Evolutionary conservation across 2,113 vertebrate species (phyloP), one percentile per base, ranked within the genome.

Genomic region (Ascaphus truei): DNA sequence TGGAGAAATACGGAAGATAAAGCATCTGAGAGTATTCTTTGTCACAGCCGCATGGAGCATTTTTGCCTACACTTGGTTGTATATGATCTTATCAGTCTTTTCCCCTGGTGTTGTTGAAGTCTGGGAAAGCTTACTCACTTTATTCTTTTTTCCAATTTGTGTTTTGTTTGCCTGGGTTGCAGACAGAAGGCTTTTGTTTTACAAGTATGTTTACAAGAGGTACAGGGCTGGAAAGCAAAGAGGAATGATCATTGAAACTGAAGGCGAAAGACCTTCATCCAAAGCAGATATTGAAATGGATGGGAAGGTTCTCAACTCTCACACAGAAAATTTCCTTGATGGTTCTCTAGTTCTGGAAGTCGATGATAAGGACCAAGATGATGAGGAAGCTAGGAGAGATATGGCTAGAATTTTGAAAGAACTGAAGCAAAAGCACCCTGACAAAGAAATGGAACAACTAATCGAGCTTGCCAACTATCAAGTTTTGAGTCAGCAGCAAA

Each of bases 21-120:
- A 99, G 74, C 97, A 99, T 75, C 79, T 98, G 31, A 67, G 96
- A 3, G 97, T 99, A 47, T 99, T 99, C 80, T 98, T 98, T 12
- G 94, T 99, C 66, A 99, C 97, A 0, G 96, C 97, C 0, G 75
- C 93, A 33, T 98, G 96, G 97, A 99, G 96, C 79, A 87, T 99
- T 75, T 98, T 99, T 29, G 97, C 97, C 1, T 99, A 99, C 72
- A 94, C 84, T 31, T 99, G 97, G 97, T 92, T 99, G 1, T 99
- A 99, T 75, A 81, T 99, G 66, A 99, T 99, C 81, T 76, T 99
- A 47, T 96, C 96, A 0, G 92, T 98, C 23, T 85, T 92, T 53
- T 97, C 96, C 5, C 97, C 97, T 0, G 94, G 94, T 0, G 79
- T 93, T 0, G 97, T 99, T 47, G 84, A 99, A 51, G 95, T 99